A percentile compares a stretch with the other conserved stretches of the same genome.
These are phyloP conservation scores for Drosophila quinaria DNA, from an alignment of 2,888 invertebrate species.

Conservation along the genomic window DNA sequence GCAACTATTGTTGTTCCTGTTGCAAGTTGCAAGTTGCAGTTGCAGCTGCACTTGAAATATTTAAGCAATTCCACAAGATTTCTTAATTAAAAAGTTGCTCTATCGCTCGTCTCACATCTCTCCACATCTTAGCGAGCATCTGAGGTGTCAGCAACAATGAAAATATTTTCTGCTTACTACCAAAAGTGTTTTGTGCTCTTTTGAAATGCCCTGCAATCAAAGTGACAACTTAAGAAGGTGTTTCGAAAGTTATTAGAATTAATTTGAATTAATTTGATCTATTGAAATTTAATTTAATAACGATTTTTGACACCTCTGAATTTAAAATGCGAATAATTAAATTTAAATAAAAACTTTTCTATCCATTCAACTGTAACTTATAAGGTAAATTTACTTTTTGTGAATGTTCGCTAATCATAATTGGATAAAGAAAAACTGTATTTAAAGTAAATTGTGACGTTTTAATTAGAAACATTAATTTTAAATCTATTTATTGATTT, in stretches of 20 bases:
- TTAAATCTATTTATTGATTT: neutral
- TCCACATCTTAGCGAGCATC: conserved; percentile 28
- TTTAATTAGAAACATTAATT: neutral
- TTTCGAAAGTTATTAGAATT: neutral
- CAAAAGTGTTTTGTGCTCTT: conserved; percentile 38
- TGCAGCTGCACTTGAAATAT: conserved; percentile 68
- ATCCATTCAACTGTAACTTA: too few species aligned
- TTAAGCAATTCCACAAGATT: conserved; percentile 75
- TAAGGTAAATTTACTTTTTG: neutral
- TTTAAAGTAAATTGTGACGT: too few species aligned
- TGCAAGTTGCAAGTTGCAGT: conserved; percentile 28
- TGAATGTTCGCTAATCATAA: too few species aligned
- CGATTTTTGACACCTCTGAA: too few species aligned
- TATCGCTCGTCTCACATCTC: conserved; percentile 23
- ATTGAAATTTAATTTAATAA: too few species aligned
- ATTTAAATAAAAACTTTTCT: too few species aligned
- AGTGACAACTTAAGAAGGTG: neutral
- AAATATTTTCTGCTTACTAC: conserved; percentile 68
- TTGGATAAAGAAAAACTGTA: too few species aligned
- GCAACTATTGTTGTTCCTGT: conserved; percentile 24
- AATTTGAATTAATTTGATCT: too few species aligned
- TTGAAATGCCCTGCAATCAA: conserved; percentile 18
- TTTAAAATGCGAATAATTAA: too few species aligned
- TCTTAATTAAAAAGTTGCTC: conserved; percentile 77
- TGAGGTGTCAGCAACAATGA: conserved; percentile 80